Evolutionary conservation across 2,797 vertebrate genomes (phyloP).

Genomic region (Coregonus ussuriensis): DNA sequence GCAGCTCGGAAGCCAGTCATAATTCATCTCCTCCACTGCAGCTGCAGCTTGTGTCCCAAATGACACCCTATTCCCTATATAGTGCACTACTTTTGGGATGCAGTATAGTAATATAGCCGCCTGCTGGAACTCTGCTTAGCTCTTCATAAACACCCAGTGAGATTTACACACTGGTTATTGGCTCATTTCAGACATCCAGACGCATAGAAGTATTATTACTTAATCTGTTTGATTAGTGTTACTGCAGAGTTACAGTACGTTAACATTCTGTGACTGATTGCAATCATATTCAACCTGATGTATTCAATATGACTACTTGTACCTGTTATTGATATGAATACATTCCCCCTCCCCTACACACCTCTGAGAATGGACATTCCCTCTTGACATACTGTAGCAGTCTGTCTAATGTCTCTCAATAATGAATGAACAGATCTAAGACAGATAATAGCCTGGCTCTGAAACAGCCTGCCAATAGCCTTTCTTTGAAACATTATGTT

Average conservation of each 20-base stretch:
- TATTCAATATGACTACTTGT: background rate
- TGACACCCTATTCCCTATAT: background rate
- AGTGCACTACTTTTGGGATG: background rate
- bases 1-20: constrained; percentile 21
- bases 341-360: background rate
- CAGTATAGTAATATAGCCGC: constrained; percentile 11
- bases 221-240: background rate
- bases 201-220: background rate
- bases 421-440: background rate
- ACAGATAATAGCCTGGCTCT: background rate
- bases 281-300: background rate
- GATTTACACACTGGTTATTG: background rate
- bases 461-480: background rate
- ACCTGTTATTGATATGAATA: constrained; percentile 1
- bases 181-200: background rate
- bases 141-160: background rate
- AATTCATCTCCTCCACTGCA: constrained; percentile 22
- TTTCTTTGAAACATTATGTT: no score
- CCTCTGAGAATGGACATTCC: no score
- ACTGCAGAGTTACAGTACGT: background rate
- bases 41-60: background rate
- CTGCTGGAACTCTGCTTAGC: constrained; percentile 18
- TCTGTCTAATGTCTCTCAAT: background rate
- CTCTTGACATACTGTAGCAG: background rate
- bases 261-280: background rate